These are phyloP conservation scores for Taphrorychus bicolor DNA, from an alignment of 2,888 invertebrate species.

Conservation along the genomic window DNA sequence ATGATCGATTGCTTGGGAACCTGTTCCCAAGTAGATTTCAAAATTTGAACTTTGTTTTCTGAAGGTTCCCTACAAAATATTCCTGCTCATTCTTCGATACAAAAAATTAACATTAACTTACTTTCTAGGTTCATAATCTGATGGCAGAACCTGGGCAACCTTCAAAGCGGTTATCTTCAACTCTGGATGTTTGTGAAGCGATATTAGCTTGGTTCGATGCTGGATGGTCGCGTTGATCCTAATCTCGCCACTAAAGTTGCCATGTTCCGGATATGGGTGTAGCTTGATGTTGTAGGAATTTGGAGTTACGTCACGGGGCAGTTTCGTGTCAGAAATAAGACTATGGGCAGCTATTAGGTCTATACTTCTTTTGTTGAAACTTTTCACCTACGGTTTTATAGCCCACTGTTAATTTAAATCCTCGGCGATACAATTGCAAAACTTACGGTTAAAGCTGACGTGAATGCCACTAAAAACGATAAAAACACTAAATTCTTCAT, in stretches of 20 bases:
- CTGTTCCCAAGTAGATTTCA: constrained; percentile 53
- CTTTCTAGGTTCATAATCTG: constrained; percentile 47
- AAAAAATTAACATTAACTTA: constrained; percentile 8
- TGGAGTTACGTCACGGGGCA: constrained; percentile 71
- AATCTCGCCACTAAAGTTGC: constrained; percentile 72
- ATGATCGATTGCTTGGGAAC: constrained; percentile 69
- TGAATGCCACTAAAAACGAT: neutral
- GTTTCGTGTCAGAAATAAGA: constrained; percentile 68
- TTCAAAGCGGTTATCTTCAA: constrained; percentile 64
- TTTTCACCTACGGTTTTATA: constrained; percentile 3
- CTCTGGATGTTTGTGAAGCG: constrained; percentile 71
- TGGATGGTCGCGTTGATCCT: constrained; percentile 74
- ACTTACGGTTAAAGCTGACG: neutral
- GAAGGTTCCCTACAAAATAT: neutral
- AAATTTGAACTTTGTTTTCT: constrained; percentile 13
- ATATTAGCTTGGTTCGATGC: constrained; percentile 67
- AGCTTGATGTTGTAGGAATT: constrained; percentile 71
- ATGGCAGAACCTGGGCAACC: constrained; percentile 46
- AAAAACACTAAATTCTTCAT: constrained; percentile 2
- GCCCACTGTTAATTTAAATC: neutral
- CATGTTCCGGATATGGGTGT: constrained; percentile 71
- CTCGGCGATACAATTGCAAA: too few relatives aligned
- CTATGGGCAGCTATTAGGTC: constrained; percentile 75
- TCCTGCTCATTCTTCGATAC: neutral
- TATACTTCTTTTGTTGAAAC: constrained; percentile 64